Evolutionary conservation across 2,113 vertebrate genomes (phyloP), one percentile per base, ranked within the genome.

Genomic region (Gavialis gangeticus): DNA sequence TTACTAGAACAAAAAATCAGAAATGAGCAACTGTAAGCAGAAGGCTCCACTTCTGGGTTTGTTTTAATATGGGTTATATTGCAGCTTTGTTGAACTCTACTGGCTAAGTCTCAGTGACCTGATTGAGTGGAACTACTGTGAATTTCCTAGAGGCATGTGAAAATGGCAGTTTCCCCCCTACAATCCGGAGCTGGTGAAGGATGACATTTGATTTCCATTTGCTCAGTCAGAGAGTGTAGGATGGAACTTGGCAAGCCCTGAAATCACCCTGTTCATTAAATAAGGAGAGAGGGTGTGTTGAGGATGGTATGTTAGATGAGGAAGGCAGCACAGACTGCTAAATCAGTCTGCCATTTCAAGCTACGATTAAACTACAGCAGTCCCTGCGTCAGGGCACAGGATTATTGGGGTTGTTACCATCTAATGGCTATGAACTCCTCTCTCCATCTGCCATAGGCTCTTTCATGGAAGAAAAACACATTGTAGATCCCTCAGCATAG

Each of bases 11-110:
- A 89, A 78, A 87, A 93, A 89, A 78, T 19, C 34, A 91, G 30
- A 94, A 80, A 87, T 82, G 67, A 77, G 10, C 17, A 84, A 54
- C 75, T 82, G 59, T 87, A 69, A 96, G 16, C 10, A 89, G 73
- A 59, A 76, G 56, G 59, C 0, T 1, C 21, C 27, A 37, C 7
- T 78, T 95, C 16, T 71, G 79, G 46, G 22, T 27, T 86, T 5
- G 17, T 79, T 88, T 37, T 86, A 64, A 88, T 75, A 25, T 57
- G 79, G 73, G 37, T 66, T 9, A 2, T 46, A 58, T 56, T 71
- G 25, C 25, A 92, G 30, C 54, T 27, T 78, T 92, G 16, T 19
- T 56, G 6, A n/a, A 66, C 82, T 89, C 66, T 92, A 57, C 76
- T 79, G 71, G 56, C 5, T 75, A 73, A 67, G 64, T 64, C 5